These are phyloP conservation scores for Epinephelus awoara DNA, from an alignment of 2,797 vertebrate genomes.

Conservation along the genomic window DNA sequence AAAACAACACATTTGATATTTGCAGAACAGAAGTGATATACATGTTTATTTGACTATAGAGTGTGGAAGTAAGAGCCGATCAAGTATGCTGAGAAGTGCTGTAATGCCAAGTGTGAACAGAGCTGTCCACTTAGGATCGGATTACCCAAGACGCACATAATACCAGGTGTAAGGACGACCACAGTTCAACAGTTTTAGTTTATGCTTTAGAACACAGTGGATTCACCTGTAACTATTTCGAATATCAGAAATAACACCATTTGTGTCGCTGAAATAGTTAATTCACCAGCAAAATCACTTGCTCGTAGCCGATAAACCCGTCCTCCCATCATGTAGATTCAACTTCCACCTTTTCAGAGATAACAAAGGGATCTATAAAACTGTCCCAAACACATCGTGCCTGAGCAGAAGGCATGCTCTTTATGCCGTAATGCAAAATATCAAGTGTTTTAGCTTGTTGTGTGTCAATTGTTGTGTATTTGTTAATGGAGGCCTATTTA, in stretches of 20 bases:
- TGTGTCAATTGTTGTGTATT: neutral
- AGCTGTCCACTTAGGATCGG: no score
- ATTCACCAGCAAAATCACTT: neutral
- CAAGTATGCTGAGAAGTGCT: no score
- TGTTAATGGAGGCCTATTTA: neutral
- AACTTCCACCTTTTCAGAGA: neutral
- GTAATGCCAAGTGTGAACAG: no score
- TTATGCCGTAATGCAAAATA: slow-evolving; percentile 32
- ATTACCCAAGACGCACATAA: no score
- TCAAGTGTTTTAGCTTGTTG: slow-evolving; percentile 12
- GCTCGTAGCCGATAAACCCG: neutral
- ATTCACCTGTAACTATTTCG: neutral
- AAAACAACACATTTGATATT: no score
- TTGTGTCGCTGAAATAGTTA: neutral
- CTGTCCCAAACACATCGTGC: slow-evolving; percentile 10
- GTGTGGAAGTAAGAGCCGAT: no score
- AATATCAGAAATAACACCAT: neutral
- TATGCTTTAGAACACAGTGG: neutral
- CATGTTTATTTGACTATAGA: no score
- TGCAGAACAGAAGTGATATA: no score
- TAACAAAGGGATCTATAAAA: neutral
- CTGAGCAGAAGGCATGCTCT: neutral
- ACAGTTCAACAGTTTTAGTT: no score
- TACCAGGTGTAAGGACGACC: no score
- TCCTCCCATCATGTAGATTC: neutral